phyloP scores from a whole-genome alignment of 2,797 vertebrate genomes.

The Cossypha polioptera region DNA sequence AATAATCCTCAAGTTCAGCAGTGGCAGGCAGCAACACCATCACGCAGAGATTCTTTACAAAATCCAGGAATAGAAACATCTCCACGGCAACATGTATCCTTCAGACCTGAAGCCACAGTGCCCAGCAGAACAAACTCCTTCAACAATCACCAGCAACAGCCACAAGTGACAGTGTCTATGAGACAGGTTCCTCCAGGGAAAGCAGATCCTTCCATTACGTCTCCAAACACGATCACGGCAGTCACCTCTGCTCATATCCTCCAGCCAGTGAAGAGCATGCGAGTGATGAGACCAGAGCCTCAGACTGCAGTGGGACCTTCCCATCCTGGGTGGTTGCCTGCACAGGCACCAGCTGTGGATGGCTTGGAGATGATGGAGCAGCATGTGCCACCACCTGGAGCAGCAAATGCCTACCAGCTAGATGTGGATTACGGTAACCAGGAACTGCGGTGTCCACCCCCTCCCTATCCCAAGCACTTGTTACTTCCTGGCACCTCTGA shows the following conservation, averaged over 20 bases:
- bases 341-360: slow-evolving; percentile 75
- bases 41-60: slow-evolving; percentile 77
- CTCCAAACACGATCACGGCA: slow-evolving; percentile 91
- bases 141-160: slow-evolving; percentile 86
- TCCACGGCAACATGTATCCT: slow-evolving; percentile 84
- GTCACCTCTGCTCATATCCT: slow-evolving; percentile 94
- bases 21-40: slow-evolving; percentile 80
- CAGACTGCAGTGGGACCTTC: slow-evolving; percentile 96
- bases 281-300: slow-evolving; percentile 94
- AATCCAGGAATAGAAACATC: slow-evolving; percentile 79
- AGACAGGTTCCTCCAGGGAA: slow-evolving; percentile 81
- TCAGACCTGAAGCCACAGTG: slow-evolving; percentile 84
- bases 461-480: slow-evolving; percentile 92
- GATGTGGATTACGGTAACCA: slow-evolving; percentile 80
- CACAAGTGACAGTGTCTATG: slow-evolving; percentile 77
- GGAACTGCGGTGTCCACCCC: slow-evolving; percentile 89
- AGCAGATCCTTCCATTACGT: slow-evolving; percentile 81
- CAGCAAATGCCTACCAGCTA: slow-evolving; percentile 78
- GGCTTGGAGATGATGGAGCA: slow-evolving; percentile 77
- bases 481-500: slow-evolving; percentile 79
- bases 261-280: slow-evolving; percentile 94
- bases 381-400: slow-evolving; percentile 77
- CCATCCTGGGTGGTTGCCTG: slow-evolving; percentile 90
- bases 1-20: slow-evolving; percentile 73
- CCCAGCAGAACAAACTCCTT: slow-evolving; percentile 95